Conservation (phyloP, 2,797 vertebrate species). For the Crocidura indochinensis region DNA sequence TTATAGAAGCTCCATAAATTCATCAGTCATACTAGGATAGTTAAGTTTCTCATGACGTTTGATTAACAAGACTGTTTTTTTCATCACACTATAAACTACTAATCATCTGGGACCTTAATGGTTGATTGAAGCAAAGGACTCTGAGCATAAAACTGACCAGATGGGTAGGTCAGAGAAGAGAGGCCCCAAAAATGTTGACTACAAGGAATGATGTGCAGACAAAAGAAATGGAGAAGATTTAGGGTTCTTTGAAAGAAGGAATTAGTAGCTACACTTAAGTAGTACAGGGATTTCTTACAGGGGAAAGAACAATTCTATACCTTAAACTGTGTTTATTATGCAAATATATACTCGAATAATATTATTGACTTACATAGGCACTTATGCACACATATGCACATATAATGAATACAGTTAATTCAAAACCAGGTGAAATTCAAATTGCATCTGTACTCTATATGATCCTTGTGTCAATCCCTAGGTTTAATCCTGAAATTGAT, state of each 20-base stretch:
- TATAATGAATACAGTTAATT: background rate
- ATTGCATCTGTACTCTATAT: background rate
- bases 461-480: background rate
- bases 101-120: background rate
- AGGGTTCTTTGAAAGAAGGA: background rate
- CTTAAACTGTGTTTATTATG: background rate
- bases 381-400: background rate
- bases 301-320: background rate
- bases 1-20: background rate
- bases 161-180: conserved; percentile 5
- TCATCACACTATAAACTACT: background rate
- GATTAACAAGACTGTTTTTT: background rate
- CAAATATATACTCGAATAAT: background rate
- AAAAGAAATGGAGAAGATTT: background rate
- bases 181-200: background rate
- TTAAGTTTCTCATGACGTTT: background rate
- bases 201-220: background rate
- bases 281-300: background rate
- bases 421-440: background rate
- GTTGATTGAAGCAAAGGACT: background rate
- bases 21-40: background rate
- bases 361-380: background rate
- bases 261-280: background rate
- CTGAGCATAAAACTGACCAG: background rate
- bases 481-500: background rate